A percentile compares a stretch with the other conserved stretches of the same genome.
These are phyloP conservation scores for Pygocentrus nattereri DNA, from an alignment of 2,797 vertebrate species.

Conservation along the genomic window DNA sequence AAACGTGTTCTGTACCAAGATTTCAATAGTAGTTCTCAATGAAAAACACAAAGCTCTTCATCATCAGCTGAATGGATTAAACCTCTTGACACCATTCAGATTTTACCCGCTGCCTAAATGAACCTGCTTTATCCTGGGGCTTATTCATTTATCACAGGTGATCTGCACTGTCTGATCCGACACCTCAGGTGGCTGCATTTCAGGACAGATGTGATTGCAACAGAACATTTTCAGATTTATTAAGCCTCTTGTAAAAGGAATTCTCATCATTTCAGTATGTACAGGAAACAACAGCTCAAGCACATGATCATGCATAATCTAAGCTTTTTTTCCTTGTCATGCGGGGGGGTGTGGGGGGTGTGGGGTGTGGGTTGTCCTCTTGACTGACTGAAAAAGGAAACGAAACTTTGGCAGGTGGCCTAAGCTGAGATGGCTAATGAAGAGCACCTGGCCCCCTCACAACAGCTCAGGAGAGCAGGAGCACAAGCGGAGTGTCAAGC, in stretches of 20 bases:
- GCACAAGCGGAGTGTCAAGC: constrained; percentile 31
- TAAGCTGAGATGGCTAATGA: constrained; percentile 44
- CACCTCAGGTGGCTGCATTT: background rate
- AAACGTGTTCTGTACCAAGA: background rate
- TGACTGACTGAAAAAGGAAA: constrained; percentile 30
- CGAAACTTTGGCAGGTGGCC: constrained; percentile 38
- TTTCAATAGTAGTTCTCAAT: background rate
- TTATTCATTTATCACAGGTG: background rate
- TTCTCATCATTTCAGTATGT: background rate
- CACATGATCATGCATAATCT: background rate
- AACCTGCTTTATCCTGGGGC: background rate
- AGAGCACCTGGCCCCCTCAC: constrained; percentile 40
- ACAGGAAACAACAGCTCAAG: background rate
- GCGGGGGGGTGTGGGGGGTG: background rate
- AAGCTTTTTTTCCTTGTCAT: background rate
- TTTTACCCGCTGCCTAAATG: background rate
- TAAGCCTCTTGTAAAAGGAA: background rate
- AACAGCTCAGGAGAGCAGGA: constrained; percentile 30
- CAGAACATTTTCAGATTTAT: background rate
- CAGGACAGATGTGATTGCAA: background rate
- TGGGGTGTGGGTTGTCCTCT: background rate
- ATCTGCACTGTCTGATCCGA: background rate
- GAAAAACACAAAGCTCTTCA: background rate
- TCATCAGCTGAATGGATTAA: background rate
- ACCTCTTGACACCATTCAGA: background rate